Evolutionary conservation across 2,797 vertebrate genomes (phyloP).

Genomic region (Odontamblyopus lacepedii): DNA sequence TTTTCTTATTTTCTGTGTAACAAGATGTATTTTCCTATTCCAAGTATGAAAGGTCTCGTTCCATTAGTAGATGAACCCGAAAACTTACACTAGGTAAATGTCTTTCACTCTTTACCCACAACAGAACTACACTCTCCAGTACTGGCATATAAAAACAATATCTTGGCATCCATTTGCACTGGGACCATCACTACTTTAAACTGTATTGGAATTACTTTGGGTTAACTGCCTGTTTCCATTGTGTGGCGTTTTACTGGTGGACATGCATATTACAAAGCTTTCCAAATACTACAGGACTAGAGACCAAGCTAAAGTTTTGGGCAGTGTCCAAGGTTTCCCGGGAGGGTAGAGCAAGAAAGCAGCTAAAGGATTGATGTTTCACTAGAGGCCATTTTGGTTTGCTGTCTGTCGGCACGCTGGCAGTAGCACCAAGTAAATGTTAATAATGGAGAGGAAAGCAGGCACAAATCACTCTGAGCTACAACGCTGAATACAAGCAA

Average conservation of each 20-base stretch:
- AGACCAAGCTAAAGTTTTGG: conserved; percentile 32
- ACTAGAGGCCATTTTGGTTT: conserved; percentile 53
- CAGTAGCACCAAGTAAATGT: conserved; percentile 58
- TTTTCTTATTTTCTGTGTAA: too few relatives aligned
- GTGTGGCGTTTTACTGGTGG: neutral
- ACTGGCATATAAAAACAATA: too few relatives aligned
- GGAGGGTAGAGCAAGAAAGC: conserved; percentile 46
- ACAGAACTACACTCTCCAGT: too few relatives aligned
- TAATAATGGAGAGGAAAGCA: conserved; percentile 60
- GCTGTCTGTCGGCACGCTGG: conserved; percentile 56
- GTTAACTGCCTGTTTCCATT: neutral
- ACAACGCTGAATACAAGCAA: conserved; percentile 48
- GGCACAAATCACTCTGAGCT: conserved; percentile 63
- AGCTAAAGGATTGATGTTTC: conserved; percentile 55
- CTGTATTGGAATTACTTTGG: too few relatives aligned
- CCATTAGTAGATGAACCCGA: too few relatives aligned
- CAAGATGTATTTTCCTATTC: too few relatives aligned
- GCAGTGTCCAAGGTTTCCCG: conserved; percentile 43
- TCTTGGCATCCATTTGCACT: too few relatives aligned
- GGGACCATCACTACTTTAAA: too few relatives aligned
- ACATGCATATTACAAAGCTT: conserved; percentile 14
- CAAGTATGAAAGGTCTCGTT: too few relatives aligned
- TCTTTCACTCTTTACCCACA: too few relatives aligned
- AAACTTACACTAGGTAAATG: too few relatives aligned
- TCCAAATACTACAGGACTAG: conserved; percentile 24